These are phyloP conservation scores for Hylia prasina DNA, from an alignment of 2,113 vertebrate species.

Conservation along the genomic window DNA sequence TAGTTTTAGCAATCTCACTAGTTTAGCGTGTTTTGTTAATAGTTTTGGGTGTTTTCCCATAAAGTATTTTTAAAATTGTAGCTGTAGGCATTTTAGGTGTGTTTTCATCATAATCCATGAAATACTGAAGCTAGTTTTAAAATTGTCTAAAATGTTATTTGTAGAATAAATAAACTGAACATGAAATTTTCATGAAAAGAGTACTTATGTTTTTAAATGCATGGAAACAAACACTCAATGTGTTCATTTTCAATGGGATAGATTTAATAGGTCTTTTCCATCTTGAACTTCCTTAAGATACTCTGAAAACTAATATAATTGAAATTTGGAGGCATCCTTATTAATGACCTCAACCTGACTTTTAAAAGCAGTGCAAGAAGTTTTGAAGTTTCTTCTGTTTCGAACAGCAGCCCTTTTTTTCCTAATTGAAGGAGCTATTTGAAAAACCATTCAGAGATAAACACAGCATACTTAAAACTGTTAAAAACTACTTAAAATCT, in stretches of 20 bases:
- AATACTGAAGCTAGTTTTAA: background rate
- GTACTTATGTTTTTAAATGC: background rate
- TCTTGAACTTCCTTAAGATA: constrained; percentile 29
- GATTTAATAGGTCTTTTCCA: constrained; percentile 66
- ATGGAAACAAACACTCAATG: background rate
- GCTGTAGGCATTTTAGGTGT: background rate
- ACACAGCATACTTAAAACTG: background rate
- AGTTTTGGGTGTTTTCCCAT: background rate
- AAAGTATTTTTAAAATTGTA: background rate
- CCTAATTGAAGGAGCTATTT: background rate
- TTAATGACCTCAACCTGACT: background rate
- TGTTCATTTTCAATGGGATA: background rate
- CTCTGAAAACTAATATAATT: background rate
- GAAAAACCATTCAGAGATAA: background rate
- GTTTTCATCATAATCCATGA: background rate
- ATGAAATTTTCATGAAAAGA: background rate
- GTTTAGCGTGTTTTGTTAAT: background rate
- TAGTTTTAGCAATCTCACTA: background rate
- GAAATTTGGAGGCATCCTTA: background rate
- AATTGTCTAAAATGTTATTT: background rate
- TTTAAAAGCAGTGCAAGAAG: background rate
- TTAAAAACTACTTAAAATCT: background rate
- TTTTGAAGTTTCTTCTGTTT: background rate
- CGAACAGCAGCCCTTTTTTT: background rate
- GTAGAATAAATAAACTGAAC: background rate